A percentile compares a stretch with the other conserved stretches of the same genome.
Evolutionary conservation across 2,113 vertebrate genomes (phyloP).

Genomic region (Sorex fumeus): DNA sequence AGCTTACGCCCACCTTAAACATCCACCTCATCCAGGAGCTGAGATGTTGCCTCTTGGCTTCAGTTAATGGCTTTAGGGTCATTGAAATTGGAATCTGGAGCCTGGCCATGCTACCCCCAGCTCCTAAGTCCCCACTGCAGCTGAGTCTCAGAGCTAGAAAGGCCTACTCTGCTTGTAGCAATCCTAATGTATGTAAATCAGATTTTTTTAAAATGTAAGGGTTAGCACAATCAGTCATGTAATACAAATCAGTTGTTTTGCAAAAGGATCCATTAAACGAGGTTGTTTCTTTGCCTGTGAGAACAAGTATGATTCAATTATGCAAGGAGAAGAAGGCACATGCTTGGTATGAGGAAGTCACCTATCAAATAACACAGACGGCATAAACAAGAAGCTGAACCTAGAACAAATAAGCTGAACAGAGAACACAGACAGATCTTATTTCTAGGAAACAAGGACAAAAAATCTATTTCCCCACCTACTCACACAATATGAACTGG

Average conservation of each 20-base stretch:
- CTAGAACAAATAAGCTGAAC: neutral
- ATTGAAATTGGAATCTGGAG: neutral
- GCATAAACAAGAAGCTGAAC: neutral
- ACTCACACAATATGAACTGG: neutral
- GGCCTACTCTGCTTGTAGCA: neutral
- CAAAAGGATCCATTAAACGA: constrained; percentile 11
- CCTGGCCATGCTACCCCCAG: neutral
- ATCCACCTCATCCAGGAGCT: neutral
- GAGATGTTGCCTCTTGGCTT: neutral
- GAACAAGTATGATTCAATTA: constrained; percentile 19
- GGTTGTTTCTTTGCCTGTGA: neutral
- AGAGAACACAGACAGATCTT: neutral
- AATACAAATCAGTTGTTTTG: constrained; percentile 28
- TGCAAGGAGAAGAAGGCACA: neutral
- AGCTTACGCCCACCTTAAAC: no score
- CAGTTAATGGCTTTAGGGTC: neutral
- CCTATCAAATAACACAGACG: neutral
- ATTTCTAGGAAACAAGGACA: constrained; percentile 4
- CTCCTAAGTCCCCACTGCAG: neutral
- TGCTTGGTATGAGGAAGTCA: neutral
- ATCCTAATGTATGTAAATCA: neutral
- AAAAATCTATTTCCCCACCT: neutral
- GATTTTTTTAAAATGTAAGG: constrained; percentile 18
- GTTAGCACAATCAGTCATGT: neutral
- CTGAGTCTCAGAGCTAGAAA: constrained; percentile 40